phyloP scores from a whole-genome alignment of 2,888 invertebrate species.

The Clanis bilineata region DNA sequence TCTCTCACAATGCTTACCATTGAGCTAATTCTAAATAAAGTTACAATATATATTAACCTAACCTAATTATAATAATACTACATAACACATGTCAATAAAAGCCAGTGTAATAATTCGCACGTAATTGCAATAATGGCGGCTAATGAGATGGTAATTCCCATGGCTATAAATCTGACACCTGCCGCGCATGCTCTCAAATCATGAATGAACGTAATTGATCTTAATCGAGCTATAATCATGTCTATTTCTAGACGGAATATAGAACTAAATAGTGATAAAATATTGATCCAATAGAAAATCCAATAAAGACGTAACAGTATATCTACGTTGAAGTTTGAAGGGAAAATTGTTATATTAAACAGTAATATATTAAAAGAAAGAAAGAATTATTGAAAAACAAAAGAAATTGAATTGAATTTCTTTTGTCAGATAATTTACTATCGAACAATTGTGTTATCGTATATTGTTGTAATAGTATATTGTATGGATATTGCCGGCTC shows the following conservation, averaged over 20 bases:
- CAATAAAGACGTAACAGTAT: too few species aligned
- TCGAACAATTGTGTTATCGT: too few species aligned
- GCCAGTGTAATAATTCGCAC: neutral
- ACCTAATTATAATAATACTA: neutral
- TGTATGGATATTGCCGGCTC: too few species aligned
- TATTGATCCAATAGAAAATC: too few species aligned
- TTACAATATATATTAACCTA: neutral
- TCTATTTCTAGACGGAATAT: neutral
- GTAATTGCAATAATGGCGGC: neutral
- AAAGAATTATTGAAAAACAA: too few species aligned
- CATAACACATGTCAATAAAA: constrained; percentile 11
- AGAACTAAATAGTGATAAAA: neutral
- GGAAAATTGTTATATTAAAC: too few species aligned
- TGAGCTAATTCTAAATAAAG: neutral
- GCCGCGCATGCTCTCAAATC: constrained; percentile 1
- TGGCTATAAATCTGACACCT: constrained; percentile 1
- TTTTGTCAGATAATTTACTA: too few species aligned
- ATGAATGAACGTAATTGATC: constrained; percentile 10
- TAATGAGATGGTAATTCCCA: constrained; percentile 3
- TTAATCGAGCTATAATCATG: constrained; percentile 10
- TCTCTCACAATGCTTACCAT: too few species aligned
- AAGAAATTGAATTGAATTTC: too few species aligned
- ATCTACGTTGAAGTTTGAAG: too few species aligned
- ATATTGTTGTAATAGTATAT: too few species aligned
- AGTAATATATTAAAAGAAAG: too few species aligned